Conservation (phyloP, 2,113 vertebrate species). For the Isichthys henryi region DNA sequence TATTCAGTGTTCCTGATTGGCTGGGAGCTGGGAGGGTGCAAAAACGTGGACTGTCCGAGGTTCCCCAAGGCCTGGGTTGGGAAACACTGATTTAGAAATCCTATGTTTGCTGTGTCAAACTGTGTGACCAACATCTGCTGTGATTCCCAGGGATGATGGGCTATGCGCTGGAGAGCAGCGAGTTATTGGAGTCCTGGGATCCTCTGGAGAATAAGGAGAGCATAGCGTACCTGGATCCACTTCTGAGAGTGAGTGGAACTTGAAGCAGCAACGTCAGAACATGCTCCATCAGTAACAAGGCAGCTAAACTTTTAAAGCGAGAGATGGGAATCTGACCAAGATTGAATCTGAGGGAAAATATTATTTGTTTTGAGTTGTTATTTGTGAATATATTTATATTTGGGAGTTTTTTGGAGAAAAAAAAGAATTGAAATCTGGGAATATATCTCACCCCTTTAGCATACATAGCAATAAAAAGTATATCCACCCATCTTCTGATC, state of each 20-base stretch:
- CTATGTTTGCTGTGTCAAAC: neutral
- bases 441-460: neutral
- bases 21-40: too few relatives aligned
- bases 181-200: constrained; percentile 78
- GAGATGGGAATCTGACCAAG: neutral
- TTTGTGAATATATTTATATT: neutral
- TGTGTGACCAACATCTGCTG: constrained; percentile 25
- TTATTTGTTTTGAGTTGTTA: neutral
- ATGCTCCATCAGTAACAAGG: neutral
- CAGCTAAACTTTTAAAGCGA: constrained; percentile 13
- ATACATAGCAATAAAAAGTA: neutral
- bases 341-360: neutral
- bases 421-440: neutral
- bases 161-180: constrained; percentile 70
- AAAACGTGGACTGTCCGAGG: too few relatives aligned
- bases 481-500: neutral
- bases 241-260: constrained; percentile 66
- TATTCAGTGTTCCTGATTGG: too few relatives aligned
- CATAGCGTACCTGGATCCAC: constrained; percentile 82
- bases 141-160: constrained; percentile 80
- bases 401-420: neutral
- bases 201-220: constrained; percentile 90
- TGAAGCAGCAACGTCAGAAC: neutral
- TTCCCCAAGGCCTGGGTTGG: too few relatives aligned
- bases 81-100: neutral